phyloP scores from a whole-genome alignment of 2,888 invertebrate species.

The Himalopsyche anomala region DNA sequence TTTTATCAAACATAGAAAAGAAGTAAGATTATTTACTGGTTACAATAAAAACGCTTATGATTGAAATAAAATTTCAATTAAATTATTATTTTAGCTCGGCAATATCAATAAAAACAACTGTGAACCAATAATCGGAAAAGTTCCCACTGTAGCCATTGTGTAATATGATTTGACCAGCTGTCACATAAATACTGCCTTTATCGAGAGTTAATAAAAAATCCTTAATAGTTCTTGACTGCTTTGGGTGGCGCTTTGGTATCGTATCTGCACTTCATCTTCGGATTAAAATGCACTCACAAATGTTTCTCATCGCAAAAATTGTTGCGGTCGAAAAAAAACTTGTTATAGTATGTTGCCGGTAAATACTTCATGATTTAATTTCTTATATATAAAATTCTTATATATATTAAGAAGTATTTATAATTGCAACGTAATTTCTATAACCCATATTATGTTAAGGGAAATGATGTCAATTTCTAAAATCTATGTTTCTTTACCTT shows the following conservation, averaged over 20 bases:
- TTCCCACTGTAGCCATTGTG: constrained; percentile 18
- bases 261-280: constrained; percentile 44
- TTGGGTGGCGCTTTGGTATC: constrained; percentile 48
- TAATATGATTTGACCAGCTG: constrained; percentile 22
- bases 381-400: no score
- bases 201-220: constrained; percentile 48
- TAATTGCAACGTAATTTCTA: no score
- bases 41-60: no score
- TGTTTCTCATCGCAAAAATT: constrained; percentile 24
- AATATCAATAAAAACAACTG: constrained; percentile 27
- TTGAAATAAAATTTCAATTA: no score
- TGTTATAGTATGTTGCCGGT: neutral
- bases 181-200: constrained; percentile 46
- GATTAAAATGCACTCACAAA: neutral
- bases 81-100: no score
- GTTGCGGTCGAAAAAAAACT: neutral
- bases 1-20: no score
- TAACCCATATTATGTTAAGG: no score
- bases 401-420: no score
- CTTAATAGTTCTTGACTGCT: constrained; percentile 48
- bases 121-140: constrained; percentile 38
- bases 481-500: no score
- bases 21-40: no score
- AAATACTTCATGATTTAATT: no score
- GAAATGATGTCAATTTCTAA: no score